phyloP scores from a whole-genome alignment of 2,113 vertebrate genomes.

The Diglossa brunneiventris region DNA sequence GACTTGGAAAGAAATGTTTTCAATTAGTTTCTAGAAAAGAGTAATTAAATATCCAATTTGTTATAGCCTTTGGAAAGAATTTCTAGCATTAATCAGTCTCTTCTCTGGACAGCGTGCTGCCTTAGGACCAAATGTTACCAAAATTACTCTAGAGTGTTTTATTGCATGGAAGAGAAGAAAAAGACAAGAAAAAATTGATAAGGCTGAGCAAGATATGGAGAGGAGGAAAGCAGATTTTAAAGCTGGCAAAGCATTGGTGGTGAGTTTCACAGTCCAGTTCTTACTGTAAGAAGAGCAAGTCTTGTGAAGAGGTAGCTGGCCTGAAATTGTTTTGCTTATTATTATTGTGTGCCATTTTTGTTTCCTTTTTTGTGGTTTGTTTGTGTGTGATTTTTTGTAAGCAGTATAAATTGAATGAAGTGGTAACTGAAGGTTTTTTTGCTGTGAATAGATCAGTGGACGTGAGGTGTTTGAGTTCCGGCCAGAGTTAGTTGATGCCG shows the following conservation, averaged over 20 bases:
- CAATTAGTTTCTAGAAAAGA: neutral
- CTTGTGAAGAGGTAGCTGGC: neutral
- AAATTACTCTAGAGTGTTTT: slow-evolving; percentile 97
- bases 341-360: neutral
- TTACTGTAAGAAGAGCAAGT: neutral
- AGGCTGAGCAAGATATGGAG: slow-evolving; percentile 90
- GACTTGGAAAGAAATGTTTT: neutral
- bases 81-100: neutral
- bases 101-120: slow-evolving; percentile 82
- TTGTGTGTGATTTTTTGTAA: neutral
- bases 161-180: slow-evolving; percentile 98
- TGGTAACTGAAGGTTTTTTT: neutral
- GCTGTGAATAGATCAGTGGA: slow-evolving; percentile 84
- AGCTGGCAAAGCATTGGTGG: slow-evolving; percentile 91
- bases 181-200: slow-evolving; percentile 94
- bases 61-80: neutral
- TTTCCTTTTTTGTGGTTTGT: neutral
- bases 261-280: slow-evolving; percentile 55
- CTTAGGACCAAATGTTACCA: slow-evolving; percentile 90
- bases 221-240: slow-evolving; percentile 97
- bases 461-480: slow-evolving; percentile 97
- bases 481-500: slow-evolving; percentile 91
- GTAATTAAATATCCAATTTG: neutral
- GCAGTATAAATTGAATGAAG: neutral
- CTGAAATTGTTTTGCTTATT: neutral